Evolutionary conservation across 2,888 invertebrate species (phyloP).

Genomic region (Nomada lathburiana): DNA sequence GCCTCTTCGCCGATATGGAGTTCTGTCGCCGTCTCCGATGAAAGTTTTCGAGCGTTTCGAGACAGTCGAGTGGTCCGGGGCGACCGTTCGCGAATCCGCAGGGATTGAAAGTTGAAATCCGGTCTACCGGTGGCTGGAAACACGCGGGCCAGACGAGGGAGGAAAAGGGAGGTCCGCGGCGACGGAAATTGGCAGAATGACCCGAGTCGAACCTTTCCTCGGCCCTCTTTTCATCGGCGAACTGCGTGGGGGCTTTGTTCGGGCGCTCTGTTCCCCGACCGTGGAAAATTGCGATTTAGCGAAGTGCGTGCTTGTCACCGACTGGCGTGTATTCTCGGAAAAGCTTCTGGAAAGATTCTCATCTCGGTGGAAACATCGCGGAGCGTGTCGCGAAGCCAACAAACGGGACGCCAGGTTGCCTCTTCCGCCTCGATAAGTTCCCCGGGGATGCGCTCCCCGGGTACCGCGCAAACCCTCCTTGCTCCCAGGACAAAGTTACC

Average conservation of each 20-base stretch:
- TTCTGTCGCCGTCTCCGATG: conserved; percentile 39
- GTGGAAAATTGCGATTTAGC: conserved; percentile 56
- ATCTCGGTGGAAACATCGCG: conserved; percentile 34
- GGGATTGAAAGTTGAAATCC: conserved; percentile 66
- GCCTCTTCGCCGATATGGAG: background rate
- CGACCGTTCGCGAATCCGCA: conserved; percentile 54
- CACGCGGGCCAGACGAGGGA: too few species aligned
- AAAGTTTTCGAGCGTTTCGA: conserved; percentile 70
- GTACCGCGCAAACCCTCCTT: conserved; percentile 46
- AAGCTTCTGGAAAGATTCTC: conserved; percentile 50
- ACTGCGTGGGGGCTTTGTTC: background rate
- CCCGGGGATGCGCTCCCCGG: conserved; percentile 44
- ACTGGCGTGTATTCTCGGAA: conserved; percentile 16
- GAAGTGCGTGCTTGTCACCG: conserved; percentile 49
- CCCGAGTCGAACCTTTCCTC: conserved; percentile 1
- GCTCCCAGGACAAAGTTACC: conserved; percentile 40
- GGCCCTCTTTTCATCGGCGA: background rate
- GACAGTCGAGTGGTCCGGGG: conserved; percentile 52
- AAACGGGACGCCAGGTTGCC: conserved; percentile 14
- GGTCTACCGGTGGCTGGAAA: conserved; percentile 12
- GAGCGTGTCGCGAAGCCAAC: conserved; percentile 39
- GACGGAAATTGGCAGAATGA: conserved; percentile 60
- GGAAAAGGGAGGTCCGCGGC: conserved; percentile 21
- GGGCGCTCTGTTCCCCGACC: background rate
- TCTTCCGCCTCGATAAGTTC: conserved; percentile 42